Base-by-base conservation (phyloP, 2,797 vertebrate species). In the Sternarchorhynchus goeldii region DNA sequence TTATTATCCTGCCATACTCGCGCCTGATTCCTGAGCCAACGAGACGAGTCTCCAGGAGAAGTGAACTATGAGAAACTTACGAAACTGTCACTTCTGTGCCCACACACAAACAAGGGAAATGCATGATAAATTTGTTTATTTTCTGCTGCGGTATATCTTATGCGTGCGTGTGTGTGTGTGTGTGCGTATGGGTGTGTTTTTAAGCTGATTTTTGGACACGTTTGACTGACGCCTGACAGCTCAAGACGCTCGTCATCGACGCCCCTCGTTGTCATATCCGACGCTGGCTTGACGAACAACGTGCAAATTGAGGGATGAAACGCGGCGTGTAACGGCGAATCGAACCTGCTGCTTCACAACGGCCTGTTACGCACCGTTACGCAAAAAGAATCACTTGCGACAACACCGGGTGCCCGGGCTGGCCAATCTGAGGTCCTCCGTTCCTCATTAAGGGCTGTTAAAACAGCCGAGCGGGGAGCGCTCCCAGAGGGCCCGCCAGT, bases 381-480 rank as follows among this genome's bases (percentile, higher is more conserved):
- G 39, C 34, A 5, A 78, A 5, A 78, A 77, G 60, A 78, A 64
- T 55, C 64, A 34, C 21, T 29, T 16, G 65, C 50, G 31, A 34
- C 66, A 75, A 80, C 75, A 77, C 63, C 77, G 78, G 39, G 45
- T 57, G 68, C 56, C 17, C 55, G 55, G 32, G 34, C 73, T 34
- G 76, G 70, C 45, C 68, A 58, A 64, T 85, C 63, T 79, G 69
- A 73, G 71, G 73, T 83, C 76, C 64, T 70, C 69, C 62, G 50
- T 50, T 57, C 39, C 82, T 86, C 84, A 75, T 86, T 86, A 84
- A 32, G 73, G 63, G 65, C 77, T 69, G 81, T 85, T 85, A 85
- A 79, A 75, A 84, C 85, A 86, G 81, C 74, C 59, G 59, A 17
- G 18, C 25, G 77, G 63, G 74, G 69, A 82, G 76, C 80, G 62